Evolutionary conservation across 2,888 invertebrate species (phyloP).

Genomic region (Synanthedon andrenaeformis): DNA sequence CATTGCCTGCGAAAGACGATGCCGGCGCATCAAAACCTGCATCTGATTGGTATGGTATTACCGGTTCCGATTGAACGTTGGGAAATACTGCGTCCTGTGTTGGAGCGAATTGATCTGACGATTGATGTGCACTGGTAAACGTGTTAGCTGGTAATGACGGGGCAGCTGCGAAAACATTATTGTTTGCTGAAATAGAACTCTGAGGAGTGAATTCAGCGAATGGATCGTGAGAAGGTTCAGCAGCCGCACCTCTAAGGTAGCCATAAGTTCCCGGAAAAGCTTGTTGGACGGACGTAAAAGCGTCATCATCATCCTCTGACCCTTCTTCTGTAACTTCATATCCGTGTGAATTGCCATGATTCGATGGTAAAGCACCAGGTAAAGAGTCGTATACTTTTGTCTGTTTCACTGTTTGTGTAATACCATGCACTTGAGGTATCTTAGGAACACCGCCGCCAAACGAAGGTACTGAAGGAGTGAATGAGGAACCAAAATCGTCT

Average conservation of each 20-base stretch:
- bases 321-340: conserved; percentile 59
- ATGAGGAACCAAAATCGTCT: conserved; percentile 33
- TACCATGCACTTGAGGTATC: conserved; percentile 28
- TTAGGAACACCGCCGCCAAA: conserved; percentile 20
- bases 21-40: conserved; percentile 29
- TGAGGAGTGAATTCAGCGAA: conserved; percentile 34
- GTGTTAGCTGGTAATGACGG: conserved; percentile 20
- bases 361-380: conserved; percentile 34
- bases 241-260: conserved; percentile 33
- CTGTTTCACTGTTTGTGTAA: conserved; percentile 52
- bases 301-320: conserved; percentile 45
- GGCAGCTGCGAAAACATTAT: conserved; percentile 29
- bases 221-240: conserved; percentile 29
- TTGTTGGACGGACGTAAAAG: conserved; percentile 41
- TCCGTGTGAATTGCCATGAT: conserved; percentile 22
- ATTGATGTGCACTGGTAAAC: neutral
- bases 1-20: conserved; percentile 29
- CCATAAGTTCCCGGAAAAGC: conserved; percentile 42
- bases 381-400: conserved; percentile 53
- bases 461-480: conserved; percentile 27
- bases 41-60: conserved; percentile 25
- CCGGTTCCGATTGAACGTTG: conserved; percentile 23
- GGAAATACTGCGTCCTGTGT: conserved; percentile 17
- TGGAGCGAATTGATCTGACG: conserved; percentile 26
- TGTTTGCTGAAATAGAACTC: conserved; percentile 22